Base-by-base conservation (phyloP, 2,113 vertebrate genomes). In the Nesoenas mayeri region DNA sequence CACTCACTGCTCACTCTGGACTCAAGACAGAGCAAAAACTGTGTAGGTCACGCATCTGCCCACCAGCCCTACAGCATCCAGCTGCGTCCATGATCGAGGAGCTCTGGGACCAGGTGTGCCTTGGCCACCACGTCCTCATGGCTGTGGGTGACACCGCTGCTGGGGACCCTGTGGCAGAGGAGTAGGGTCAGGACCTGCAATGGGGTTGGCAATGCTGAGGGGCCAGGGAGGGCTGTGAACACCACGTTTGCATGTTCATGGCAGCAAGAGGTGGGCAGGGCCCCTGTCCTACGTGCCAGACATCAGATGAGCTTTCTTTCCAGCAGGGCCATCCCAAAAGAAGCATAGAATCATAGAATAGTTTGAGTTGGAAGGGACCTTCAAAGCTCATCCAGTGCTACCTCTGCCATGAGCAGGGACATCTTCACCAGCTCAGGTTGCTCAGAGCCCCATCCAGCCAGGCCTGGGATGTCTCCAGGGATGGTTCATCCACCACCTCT, bases 231-330 rank as follows among this genome's bases (percentile, higher is more conserved):
- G 36, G 20, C 73, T 53, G 15, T 21, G 82, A 94, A 32, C 22
- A 56, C 28, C 79, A 2, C 0, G 3, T 31, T 62, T 8, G 4
- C 3, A 12, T 17, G 16, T 11, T 60, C 4, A 1, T 0, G 26
- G 60, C 32, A 89, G 17, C 29, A 48, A 74, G 73, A 80, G 70
- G 17, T 8, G 17, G 28, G 42, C 47, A 88, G 36, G 3, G 4
- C 4, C 5, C 44, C 7, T 3, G 2, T 54, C 38, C 66, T 53
- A 40, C 1, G 0, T 0, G 1, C 24, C 42, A 21, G n/a, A 24
- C 9, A 72, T 11, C 60, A 40, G 26, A 40, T 2, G 57, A 60
- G 8, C n/a, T 62, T 54, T 13, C 51, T 17, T 56, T 34, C n/a
- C 53, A 81, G 48, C 42, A 40, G 50, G 24, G 18, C n/a, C 51